Base-by-base conservation (phyloP, 2,797 vertebrate genomes). In the Halcyon leucocephala region DNA sequence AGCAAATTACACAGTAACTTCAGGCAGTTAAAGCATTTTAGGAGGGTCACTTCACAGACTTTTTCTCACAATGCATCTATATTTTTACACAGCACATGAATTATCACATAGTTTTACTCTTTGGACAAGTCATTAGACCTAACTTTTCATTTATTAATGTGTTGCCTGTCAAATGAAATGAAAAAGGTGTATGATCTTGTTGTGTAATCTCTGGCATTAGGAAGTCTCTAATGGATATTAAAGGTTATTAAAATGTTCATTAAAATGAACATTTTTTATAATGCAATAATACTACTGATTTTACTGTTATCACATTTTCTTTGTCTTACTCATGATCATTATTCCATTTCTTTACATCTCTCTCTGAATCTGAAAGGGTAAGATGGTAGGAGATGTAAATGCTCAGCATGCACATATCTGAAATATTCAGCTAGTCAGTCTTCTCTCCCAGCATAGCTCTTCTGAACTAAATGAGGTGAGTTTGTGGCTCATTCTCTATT, bases 401-500 rank as follows among this genome's bases (percentile, higher is more conserved):
- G 13, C 37, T 41, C 31, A 84, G n/a, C 26, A 33, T 0, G 1
- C 14, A 14, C 0, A 0, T 19, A 31, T 82, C n/a, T 77, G 55
- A 70, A 55, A 64, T 4, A 39, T 39, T 71, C 44, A 70, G 2
- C 15, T 20, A 42, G 11, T 3, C 22, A 62, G 9, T 10, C 6
- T 62, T 69, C 12, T 48, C 19, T 92, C 33, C 44, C 20, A 28
- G 12, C 5, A 5, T 20, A 31, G 7, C 28, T 79, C 11, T 76
- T 72, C 28, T 82, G 39, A 18, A 85, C 6, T 77, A 82, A 73
- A 58, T 16, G 5, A 66, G 5, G 17, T 22, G 24, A 51, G 4
- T 69, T 93, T 58, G 46, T 52, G 17, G n/a, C 3, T 73, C 73
- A 13, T 31, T 31, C 1, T 62, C 6, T 64, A 6, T 58, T 51